phyloP scores from a whole-genome alignment of 2,113 vertebrate species.

The Romanogobio albipinnatus region DNA sequence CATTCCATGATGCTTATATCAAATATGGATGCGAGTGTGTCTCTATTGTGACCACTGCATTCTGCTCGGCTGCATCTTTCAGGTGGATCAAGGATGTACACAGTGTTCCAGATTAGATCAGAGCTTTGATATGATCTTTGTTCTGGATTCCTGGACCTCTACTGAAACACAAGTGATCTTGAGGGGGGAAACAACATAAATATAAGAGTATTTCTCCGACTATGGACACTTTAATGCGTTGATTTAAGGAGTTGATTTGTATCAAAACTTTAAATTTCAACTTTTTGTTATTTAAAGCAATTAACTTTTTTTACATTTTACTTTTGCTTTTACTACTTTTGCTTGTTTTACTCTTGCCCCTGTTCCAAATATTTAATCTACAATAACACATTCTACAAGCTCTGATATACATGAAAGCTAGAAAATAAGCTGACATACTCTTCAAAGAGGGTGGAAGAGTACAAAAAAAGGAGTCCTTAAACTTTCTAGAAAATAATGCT shows the following conservation, averaged over 20 bases:
- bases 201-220: background rate
- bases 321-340: background rate
- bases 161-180: background rate
- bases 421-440: background rate
- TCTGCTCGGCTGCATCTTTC: conserved; percentile 32
- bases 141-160: background rate
- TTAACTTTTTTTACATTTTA: background rate
- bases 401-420: background rate
- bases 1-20: background rate
- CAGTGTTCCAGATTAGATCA: conserved; percentile 3
- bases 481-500: background rate
- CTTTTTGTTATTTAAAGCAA: background rate
- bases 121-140: conserved; percentile 13
- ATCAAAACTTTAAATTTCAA: background rate
- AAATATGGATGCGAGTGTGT: conserved; percentile 21
- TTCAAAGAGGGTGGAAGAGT: background rate
- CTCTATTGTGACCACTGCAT: conserved; percentile 25
- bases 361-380: background rate
- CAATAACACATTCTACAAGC: background rate
- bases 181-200: background rate
- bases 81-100: background rate
- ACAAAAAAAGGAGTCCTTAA: background rate
- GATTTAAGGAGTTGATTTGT: background rate
- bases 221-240: background rate
- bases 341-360: background rate